These are phyloP conservation scores for Scartelaos histophorus DNA, from an alignment of 2,113 vertebrate species.

Conservation along the genomic window DNA sequence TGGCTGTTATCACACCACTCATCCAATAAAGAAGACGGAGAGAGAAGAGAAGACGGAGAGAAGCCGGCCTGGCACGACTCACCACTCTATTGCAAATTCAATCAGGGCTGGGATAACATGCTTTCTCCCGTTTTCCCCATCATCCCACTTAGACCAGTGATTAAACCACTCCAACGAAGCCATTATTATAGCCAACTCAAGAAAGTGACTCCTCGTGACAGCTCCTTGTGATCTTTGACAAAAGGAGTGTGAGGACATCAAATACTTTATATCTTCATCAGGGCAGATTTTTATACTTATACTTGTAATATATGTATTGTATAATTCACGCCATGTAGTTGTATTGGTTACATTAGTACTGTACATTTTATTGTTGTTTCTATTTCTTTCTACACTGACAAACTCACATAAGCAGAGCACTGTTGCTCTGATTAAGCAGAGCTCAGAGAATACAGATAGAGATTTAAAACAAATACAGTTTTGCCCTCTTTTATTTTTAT, in stretches of 20 bases:
- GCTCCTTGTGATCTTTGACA: background rate
- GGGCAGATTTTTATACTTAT: too few species aligned
- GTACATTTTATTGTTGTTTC: too few species aligned
- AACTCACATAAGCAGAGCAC: too few species aligned
- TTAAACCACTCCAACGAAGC: constrained; percentile 8
- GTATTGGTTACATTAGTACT: too few species aligned
- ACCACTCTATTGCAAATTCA: constrained; percentile 47
- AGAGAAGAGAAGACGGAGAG: constrained; percentile 11
- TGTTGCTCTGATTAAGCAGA: too few species aligned
- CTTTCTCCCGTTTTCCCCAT: constrained; percentile 14
- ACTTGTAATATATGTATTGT: too few species aligned
- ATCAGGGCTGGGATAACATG: constrained; percentile 45
- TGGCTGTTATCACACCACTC: constrained; percentile 28
- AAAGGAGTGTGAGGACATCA: background rate
- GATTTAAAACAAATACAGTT: too few species aligned
- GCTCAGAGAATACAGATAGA: too few species aligned
- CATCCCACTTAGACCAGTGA: constrained; percentile 33
- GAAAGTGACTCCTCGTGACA: background rate
- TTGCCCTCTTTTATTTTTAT: too few species aligned
- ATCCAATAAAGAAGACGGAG: constrained; percentile 17
- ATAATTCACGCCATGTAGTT: too few species aligned
- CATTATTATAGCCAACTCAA: background rate
- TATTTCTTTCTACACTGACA: too few species aligned
- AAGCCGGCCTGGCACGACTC: constrained; percentile 34
- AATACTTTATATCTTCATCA: background rate